A percentile compares a stretch with the other conserved stretches of the same genome.
These are phyloP conservation scores for Listronotus bonariensis DNA, from an alignment of 1,140 invertebrate species.

Conservation along the genomic window DNA sequence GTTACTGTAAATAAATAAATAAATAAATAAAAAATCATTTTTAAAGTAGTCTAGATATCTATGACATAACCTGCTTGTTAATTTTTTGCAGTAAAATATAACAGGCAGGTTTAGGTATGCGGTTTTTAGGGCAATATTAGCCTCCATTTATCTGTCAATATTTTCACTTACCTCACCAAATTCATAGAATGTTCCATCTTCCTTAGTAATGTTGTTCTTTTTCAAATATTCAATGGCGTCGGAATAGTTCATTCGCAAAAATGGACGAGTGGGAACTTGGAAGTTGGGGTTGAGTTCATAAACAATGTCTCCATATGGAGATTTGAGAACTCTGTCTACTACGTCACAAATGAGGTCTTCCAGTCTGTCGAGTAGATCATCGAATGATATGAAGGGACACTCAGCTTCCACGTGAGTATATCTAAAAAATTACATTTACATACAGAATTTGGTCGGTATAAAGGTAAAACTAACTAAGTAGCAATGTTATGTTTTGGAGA, in stretches of 20 bases:
- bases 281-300: slow-evolving; percentile 93
- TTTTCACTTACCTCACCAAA: slow-evolving; percentile 83
- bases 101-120: too few relatives aligned
- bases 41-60: too few relatives aligned
- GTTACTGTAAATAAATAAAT: too few relatives aligned
- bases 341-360: slow-evolving; percentile 97
- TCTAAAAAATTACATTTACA: slow-evolving; percentile 58
- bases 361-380: slow-evolving; percentile 86
- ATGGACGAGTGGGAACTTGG: slow-evolving; percentile 85
- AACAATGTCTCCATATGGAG: slow-evolving; percentile 80
- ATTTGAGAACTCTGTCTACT: slow-evolving; percentile 87
- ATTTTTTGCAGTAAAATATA: too few relatives aligned
- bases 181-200: slow-evolving; percentile 96
- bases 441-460: too few relatives aligned
- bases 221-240: slow-evolving; percentile 95
- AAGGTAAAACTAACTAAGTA: too few relatives aligned
- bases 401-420: slow-evolving; percentile 98
- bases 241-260: slow-evolving; percentile 91
- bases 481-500: too few relatives aligned
- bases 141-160: too few relatives aligned
- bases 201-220: slow-evolving; percentile 93
- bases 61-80: too few relatives aligned
- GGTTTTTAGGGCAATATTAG: too few relatives aligned
- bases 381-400: slow-evolving; percentile 93
- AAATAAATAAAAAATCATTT: too few relatives aligned